These are phyloP conservation scores for Piscicola geometra DNA, from an alignment of 2,888 invertebrate genomes.

Conservation along the genomic window DNA sequence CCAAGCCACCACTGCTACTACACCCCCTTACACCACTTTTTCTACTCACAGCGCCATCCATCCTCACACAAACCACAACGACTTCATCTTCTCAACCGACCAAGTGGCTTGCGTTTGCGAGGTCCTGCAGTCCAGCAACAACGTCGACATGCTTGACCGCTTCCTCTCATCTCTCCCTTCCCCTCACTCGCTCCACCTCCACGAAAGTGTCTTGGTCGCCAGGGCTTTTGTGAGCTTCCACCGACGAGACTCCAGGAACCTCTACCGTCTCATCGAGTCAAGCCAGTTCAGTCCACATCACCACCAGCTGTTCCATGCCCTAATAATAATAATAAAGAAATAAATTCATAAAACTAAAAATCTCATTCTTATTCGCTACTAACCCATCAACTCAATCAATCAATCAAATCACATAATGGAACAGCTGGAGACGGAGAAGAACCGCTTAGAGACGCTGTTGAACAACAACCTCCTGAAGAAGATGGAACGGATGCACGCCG, in stretches of 20 bases:
- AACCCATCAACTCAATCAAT: not conserved
- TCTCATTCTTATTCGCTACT: not conserved
- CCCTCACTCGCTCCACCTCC: constrained; percentile 90
- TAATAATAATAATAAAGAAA: no score
- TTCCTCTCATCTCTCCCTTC: constrained; percentile 95
- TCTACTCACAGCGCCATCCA: not conserved
- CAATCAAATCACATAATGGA: constrained; percentile 18
- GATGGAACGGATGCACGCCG: constrained; percentile 77
- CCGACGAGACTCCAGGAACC: constrained; percentile 74
- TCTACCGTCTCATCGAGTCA: constrained; percentile 88
- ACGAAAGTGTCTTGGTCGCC: constrained; percentile 95
- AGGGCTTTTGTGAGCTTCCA: constrained; percentile 97
- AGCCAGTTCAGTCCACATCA: constrained; percentile 83
- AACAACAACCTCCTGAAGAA: constrained; percentile 89
- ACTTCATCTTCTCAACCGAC: constrained; percentile 77
- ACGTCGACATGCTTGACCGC: constrained; percentile 87
- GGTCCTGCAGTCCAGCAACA: constrained; percentile 88
- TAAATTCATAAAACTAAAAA: no score
- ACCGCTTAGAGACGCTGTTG: constrained; percentile 89
- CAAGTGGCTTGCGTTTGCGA: constrained; percentile 99
- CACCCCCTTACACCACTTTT: not conserved
- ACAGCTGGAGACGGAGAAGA: constrained; percentile 87
- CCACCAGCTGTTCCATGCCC: constrained; percentile 73
- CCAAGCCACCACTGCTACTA: not conserved
- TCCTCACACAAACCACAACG: not conserved